phyloP scores from a whole-genome alignment of 2,888 invertebrate species.

The Clusia tigrina region DNA sequence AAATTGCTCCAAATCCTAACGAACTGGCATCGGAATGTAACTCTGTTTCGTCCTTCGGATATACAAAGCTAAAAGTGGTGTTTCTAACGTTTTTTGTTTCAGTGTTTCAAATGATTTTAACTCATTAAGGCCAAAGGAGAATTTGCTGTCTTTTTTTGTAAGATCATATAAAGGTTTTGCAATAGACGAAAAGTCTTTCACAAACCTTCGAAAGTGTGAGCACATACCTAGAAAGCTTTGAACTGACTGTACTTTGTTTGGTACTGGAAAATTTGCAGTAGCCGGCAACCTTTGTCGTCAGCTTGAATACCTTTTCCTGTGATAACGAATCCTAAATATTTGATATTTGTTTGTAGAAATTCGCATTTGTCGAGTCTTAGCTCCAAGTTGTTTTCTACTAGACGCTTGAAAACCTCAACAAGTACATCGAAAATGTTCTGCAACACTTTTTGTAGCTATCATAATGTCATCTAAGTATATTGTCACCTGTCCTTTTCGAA shows the following conservation, averaged over 20 bases:
- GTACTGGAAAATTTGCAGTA: slow-evolving; percentile 17
- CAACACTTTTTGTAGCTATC: slow-evolving; percentile 24
- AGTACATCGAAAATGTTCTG: slow-evolving; percentile 17
- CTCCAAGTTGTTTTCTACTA: slow-evolving; percentile 12
- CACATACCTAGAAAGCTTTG: slow-evolving; percentile 17
- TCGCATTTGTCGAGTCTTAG: slow-evolving; percentile 17
- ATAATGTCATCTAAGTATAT: slow-evolving; percentile 30
- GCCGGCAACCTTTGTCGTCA: slow-evolving; percentile 20
- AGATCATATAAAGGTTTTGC: slow-evolving; percentile 13
- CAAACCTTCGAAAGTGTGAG: slow-evolving; percentile 20
- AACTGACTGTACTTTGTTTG: slow-evolving; percentile 9
- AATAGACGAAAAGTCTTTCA: slow-evolving; percentile 8
- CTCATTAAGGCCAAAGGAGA: slow-evolving; percentile 15
- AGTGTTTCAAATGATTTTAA: slow-evolving; percentile 21
- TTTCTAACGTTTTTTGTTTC: slow-evolving; percentile 14
- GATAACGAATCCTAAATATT: slow-evolving; percentile 24
- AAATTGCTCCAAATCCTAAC: too few relatives aligned
- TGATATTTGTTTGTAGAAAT: slow-evolving; percentile 16
- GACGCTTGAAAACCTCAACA: slow-evolving; percentile 15
- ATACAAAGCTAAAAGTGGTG: slow-evolving; percentile 25
- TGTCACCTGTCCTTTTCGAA: neutral
- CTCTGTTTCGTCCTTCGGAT: slow-evolving; percentile 18
- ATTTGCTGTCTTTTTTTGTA: slow-evolving; percentile 14
- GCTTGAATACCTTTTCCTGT: slow-evolving; percentile 17
- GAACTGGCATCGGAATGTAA: too few relatives aligned